phyloP scores from a whole-genome alignment of 2,888 invertebrate species.

The Argyresthia albistria region DNA sequence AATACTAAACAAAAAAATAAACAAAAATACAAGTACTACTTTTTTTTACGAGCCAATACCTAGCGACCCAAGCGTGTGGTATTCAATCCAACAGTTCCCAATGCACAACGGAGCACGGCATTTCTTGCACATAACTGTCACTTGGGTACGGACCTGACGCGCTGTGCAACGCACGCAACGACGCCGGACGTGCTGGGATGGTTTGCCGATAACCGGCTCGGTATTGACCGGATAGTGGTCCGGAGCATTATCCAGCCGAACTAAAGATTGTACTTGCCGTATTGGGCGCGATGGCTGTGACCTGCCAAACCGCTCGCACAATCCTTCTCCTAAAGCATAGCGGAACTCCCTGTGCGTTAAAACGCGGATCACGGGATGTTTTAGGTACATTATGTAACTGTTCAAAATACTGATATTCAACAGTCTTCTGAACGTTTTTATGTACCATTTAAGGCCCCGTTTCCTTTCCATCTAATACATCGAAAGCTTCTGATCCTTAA shows the following conservation, averaged over 20 bases:
- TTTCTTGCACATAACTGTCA: slow-evolving; percentile 3
- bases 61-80: slow-evolving; percentile 1
- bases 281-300: neutral
- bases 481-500: slow-evolving; percentile 2
- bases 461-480: slow-evolving; percentile 8
- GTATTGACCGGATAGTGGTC: slow-evolving; percentile 1
- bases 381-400: slow-evolving; percentile 6
- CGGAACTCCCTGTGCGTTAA: slow-evolving; percentile 6
- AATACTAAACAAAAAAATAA: too few species aligned
- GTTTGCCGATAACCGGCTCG: too few species aligned
- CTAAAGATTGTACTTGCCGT: neutral
- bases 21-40: too few species aligned
- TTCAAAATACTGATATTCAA: slow-evolving; percentile 7
- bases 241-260: neutral
- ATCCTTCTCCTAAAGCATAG: slow-evolving; percentile 4
- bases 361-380: neutral
- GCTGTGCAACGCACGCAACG: slow-evolving; percentile 8
- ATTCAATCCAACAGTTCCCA: slow-evolving; percentile 2
- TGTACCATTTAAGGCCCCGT: slow-evolving; percentile 7
- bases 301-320: neutral
- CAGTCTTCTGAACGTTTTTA: slow-evolving; percentile 6
- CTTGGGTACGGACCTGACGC: neutral
- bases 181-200: slow-evolving; percentile 2
- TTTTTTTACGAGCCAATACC: too few species aligned
- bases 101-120: slow-evolving; percentile 4